Conservation (phyloP, 2,797 vertebrate species). For the Bucorvus abyssinicus region DNA sequence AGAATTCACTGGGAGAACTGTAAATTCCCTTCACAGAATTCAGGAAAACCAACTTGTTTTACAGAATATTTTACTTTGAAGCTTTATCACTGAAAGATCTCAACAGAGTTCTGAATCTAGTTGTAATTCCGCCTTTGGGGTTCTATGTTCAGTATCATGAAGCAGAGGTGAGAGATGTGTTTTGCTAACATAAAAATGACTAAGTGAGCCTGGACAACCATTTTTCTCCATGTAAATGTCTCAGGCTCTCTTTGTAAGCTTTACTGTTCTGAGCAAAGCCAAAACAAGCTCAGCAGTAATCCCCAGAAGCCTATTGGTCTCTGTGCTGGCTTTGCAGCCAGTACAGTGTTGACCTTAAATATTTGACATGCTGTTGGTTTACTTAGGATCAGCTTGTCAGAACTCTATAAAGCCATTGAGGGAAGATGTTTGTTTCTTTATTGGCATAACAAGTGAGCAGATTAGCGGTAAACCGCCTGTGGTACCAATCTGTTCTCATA, state of each 20-base stretch:
- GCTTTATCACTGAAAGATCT: background rate
- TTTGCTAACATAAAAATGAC: background rate
- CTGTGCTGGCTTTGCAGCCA: background rate
- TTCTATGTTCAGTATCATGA: background rate
- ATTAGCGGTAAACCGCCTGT: conserved; percentile 8
- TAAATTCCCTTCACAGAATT: background rate
- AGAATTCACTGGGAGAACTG: background rate
- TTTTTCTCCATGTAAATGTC: background rate
- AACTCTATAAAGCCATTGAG: background rate
- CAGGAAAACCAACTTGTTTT: background rate
- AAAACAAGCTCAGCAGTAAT: background rate
- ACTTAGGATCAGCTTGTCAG: background rate
- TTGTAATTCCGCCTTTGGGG: background rate
- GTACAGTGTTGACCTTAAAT: conserved; percentile 43
- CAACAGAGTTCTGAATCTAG: background rate
- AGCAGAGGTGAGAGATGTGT: background rate
- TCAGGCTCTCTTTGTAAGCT: background rate
- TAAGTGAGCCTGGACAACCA: background rate
- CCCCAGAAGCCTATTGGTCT: background rate
- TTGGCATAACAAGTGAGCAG: background rate
- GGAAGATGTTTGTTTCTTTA: conserved; percentile 9
- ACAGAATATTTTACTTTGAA: background rate
- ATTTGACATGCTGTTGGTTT: conserved; percentile 15
- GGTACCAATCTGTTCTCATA: conserved; percentile 21
- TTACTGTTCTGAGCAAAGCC: conserved; percentile 16